Conservation (phyloP, 2,797 vertebrate species). For the Naso thynnoides region DNA sequence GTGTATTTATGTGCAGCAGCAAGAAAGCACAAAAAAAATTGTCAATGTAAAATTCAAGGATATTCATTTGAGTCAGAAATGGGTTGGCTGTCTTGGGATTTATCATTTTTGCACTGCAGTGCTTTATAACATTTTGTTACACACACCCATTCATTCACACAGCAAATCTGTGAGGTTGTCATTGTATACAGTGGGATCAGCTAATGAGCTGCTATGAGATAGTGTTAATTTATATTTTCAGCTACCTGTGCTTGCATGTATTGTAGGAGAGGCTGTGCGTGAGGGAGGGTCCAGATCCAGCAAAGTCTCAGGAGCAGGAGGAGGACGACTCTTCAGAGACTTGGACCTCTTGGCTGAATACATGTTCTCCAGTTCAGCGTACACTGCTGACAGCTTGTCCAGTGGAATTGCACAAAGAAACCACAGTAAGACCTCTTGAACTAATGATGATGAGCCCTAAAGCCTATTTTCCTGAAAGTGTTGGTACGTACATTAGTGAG, state of each 20-base stretch:
- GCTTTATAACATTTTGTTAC: conserved; percentile 20
- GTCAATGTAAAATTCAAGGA: conserved; percentile 31
- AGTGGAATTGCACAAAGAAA: conserved; percentile 52
- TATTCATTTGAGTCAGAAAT: conserved; percentile 34
- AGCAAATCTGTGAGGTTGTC: no score
- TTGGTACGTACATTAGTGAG: conserved; percentile 91
- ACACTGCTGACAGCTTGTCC: conserved; percentile 93
- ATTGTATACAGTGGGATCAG: no score
- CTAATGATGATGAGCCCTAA: neutral
- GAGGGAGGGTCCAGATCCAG: conserved; percentile 80
- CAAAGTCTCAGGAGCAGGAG: conserved; percentile 85
- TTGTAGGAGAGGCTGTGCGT: conserved; percentile 75
- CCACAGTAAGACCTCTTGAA: conserved; percentile 35
- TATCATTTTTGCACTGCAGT: conserved; percentile 30
- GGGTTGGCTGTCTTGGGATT: conserved; percentile 40
- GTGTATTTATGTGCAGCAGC: conserved; percentile 5
- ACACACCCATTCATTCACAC: neutral
- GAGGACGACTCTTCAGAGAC: conserved; percentile 86
- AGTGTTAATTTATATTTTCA: conserved; percentile 10
- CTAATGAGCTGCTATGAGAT: conserved; percentile 1
- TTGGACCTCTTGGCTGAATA: conserved; percentile 90
- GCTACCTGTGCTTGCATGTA: conserved; percentile 82
- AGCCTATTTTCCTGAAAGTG: neutral
- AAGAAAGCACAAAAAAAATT: conserved; percentile 11
- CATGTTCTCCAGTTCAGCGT: conserved; percentile 94